These are phyloP conservation scores for Hirtodrosophila histrioides DNA, from an alignment of 2,888 invertebrate species.

Conservation along the genomic window DNA sequence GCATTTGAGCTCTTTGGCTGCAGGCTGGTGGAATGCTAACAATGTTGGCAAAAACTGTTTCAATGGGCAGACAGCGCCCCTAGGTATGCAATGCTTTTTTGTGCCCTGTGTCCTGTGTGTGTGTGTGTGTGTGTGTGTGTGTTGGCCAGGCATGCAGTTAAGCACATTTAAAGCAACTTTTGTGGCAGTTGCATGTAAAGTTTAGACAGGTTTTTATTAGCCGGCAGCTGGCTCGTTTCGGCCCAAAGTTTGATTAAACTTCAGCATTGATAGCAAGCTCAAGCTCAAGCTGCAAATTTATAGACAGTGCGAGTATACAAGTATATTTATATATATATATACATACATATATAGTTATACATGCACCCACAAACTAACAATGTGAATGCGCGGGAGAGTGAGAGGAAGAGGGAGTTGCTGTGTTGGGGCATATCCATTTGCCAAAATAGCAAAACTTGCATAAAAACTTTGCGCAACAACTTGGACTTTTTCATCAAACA, in stretches of 20 bases:
- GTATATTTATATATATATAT: conserved; percentile 36
- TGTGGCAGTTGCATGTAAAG: conserved; percentile 51
- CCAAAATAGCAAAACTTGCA: conserved; percentile 79
- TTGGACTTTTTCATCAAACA: conserved; percentile 80
- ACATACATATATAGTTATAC: conserved; percentile 40
- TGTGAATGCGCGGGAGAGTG: conserved; percentile 6
- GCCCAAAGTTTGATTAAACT: conserved; percentile 65
- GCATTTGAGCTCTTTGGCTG: background rate
- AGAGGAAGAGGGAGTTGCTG: conserved; percentile 3
- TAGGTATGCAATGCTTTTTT: conserved; percentile 54
- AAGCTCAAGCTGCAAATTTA: conserved; percentile 37
- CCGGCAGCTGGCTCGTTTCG: conserved; percentile 33
- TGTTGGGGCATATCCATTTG: conserved; percentile 71
- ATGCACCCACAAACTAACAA: conserved; percentile 17
- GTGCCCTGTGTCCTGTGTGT: conserved; percentile 22
- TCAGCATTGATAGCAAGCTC: conserved; percentile 54
- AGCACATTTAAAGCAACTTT: conserved; percentile 41
- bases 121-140: conserved; percentile 2
- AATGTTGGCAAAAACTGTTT: conserved; percentile 8
- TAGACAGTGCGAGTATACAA: conserved; percentile 28
- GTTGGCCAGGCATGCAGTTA: conserved; percentile 21
- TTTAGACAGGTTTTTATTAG: conserved; percentile 55
- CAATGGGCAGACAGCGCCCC: conserved; percentile 46
- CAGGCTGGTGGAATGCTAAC: conserved; percentile 12
- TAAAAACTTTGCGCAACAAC: conserved; percentile 79